Conservation (phyloP, 2,888 invertebrate species). For the Orchesella flavescens region DNA sequence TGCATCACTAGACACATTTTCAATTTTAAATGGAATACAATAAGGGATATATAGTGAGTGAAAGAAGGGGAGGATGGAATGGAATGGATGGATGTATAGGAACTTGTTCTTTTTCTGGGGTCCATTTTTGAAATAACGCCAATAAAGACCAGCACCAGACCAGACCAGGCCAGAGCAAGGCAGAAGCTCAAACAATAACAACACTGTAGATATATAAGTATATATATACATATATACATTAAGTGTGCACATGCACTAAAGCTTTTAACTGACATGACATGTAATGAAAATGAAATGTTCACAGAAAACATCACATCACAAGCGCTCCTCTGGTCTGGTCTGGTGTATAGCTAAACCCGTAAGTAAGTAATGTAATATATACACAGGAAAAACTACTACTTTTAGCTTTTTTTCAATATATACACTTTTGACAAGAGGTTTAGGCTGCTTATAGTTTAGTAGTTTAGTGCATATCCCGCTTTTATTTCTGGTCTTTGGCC, state of each 20-base stretch:
- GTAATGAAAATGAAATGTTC: slow-evolving; percentile 36
- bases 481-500: slow-evolving; percentile 30
- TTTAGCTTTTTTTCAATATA: neutral
- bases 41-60: slow-evolving; percentile 3
- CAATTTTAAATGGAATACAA: slow-evolving; percentile 1
- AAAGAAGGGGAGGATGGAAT: slow-evolving; percentile 17
- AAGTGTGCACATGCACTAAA: neutral
- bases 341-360: too few relatives aligned
- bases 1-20: slow-evolving; percentile 10
- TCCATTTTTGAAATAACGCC: slow-evolving; percentile 48
- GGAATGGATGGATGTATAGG: neutral
- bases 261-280: neutral
- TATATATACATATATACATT: neutral
- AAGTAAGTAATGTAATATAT: too few relatives aligned
- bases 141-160: slow-evolving; percentile 25
- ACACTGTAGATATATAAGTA: slow-evolving; percentile 7
- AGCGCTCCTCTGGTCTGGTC: neutral
- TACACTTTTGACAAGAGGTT: neutral
- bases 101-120: slow-evolving; percentile 32
- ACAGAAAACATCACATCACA: neutral
- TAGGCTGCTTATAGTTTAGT: neutral
- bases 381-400: too few relatives aligned
- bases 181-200: slow-evolving; percentile 29
- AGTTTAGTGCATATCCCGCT: slow-evolving; percentile 17
- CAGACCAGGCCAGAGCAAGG: neutral